These are phyloP conservation scores for Cavia aperea DNA, from an alignment of 2,113 vertebrate species.

Conservation along the genomic window DNA sequence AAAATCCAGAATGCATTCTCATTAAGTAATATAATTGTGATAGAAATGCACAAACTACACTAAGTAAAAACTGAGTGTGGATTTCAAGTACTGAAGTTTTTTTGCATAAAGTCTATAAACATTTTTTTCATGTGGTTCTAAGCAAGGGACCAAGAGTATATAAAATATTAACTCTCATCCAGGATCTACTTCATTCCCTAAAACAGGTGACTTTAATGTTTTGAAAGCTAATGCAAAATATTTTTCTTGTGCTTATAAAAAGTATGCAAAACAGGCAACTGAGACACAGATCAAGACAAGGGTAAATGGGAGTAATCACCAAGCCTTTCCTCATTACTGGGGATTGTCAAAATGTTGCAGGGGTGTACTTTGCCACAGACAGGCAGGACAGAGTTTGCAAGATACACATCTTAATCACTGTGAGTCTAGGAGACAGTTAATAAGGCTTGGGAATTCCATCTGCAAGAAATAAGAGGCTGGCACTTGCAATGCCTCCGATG, in stretches of 20 bases:
- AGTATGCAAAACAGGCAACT: background rate
- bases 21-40: background rate
- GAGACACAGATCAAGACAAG: background rate
- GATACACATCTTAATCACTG: background rate
- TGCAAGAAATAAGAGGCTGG: background rate
- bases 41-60: background rate
- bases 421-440: background rate
- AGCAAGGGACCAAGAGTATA: background rate
- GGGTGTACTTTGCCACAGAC: background rate
- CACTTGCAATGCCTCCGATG: background rate
- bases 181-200: background rate
- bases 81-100: background rate
- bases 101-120: background rate
- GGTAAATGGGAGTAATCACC: background rate
- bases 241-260: background rate
- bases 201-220: background rate
- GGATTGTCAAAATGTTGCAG: background rate
- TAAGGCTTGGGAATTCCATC: background rate
- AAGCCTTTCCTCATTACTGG: background rate
- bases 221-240: background rate
- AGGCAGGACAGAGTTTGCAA: background rate
- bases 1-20: background rate
- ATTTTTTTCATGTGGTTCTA: background rate
- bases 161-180: background rate
- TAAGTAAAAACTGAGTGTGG: background rate